These are phyloP conservation scores for Heterohyrax brucei DNA, from an alignment of 2,797 vertebrate species.

Conservation along the genomic window DNA sequence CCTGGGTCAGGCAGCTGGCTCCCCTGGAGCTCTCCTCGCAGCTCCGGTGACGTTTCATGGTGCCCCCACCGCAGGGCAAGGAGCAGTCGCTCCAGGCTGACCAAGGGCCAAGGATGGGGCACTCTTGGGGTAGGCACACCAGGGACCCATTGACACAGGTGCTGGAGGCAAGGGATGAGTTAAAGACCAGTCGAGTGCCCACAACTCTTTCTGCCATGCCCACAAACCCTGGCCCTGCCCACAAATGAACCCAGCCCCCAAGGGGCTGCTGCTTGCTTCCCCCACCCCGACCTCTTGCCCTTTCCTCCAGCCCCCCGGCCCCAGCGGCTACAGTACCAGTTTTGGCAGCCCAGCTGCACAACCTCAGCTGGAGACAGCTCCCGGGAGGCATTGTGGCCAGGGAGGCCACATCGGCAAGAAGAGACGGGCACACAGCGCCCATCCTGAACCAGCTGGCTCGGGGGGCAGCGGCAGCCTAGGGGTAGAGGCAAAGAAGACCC, in stretches of 20 bases:
- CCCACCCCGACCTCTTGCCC: too few relatives aligned
- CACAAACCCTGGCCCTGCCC: background rate
- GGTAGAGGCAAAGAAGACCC: too few relatives aligned
- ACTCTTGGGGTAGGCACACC: slow-evolving; percentile 89
- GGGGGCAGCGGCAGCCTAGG: slow-evolving; percentile 95
- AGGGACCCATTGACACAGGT: slow-evolving; percentile 94
- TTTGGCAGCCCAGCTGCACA: slow-evolving; percentile 92
- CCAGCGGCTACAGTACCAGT: slow-evolving; percentile 91
- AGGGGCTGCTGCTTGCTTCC: too few relatives aligned
- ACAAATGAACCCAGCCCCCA: too few relatives aligned
- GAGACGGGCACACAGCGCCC: slow-evolving; percentile 91
- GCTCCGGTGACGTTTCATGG: slow-evolving; percentile 88
- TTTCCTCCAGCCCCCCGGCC: background rate
- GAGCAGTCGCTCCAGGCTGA: slow-evolving; percentile 93
- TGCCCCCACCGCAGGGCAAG: slow-evolving; percentile 92
- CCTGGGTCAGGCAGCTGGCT: slow-evolving; percentile 87
- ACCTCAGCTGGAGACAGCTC: slow-evolving; percentile 90
- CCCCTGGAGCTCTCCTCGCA: slow-evolving; percentile 88
- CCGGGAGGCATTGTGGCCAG: slow-evolving; percentile 90
- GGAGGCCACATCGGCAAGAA: slow-evolving; percentile 94
- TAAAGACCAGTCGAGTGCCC: background rate
- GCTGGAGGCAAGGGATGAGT: slow-evolving; percentile 85
- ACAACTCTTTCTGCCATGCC: background rate
- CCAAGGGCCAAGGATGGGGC: slow-evolving; percentile 93
- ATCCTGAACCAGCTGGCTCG: slow-evolving; percentile 93